These are phyloP conservation scores for Thalassarche chlororhynchos DNA, from an alignment of 2,113 vertebrate species.

Conservation along the genomic window DNA sequence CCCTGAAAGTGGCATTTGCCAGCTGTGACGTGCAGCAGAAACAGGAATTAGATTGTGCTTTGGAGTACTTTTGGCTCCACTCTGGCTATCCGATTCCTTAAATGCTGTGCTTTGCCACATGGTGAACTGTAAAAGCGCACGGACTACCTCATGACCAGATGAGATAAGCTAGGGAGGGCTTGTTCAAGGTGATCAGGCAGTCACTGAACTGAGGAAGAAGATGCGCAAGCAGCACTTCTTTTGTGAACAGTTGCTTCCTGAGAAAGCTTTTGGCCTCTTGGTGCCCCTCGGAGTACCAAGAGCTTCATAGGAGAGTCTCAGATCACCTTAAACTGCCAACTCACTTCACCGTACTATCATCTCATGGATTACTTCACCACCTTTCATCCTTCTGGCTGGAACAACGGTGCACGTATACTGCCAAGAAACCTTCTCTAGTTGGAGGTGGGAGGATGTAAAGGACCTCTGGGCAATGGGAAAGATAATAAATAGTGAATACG, in stretches of 20 bases:
- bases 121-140: neutral
- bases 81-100: neutral
- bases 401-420: neutral
- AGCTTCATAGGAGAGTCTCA: neutral
- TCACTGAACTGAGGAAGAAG: neutral
- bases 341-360: neutral
- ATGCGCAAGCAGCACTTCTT: neutral
- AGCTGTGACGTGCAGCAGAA: neutral
- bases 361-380: neutral
- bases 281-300: neutral
- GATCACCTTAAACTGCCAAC: neutral
- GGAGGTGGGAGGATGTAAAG: neutral
- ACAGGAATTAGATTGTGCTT: neutral
- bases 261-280: neutral
- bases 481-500: neutral
- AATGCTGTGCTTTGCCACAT: neutral
- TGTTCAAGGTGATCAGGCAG: neutral
- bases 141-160: neutral
- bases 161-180: neutral
- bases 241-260: neutral
- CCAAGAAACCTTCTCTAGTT: neutral
- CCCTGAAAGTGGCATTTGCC: neutral
- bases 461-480: neutral
- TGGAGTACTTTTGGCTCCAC: neutral
- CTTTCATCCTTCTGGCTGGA: neutral